Evolutionary conservation across 1,140 invertebrate species (phyloP).

Genomic region (Melanaphis sacchari): DNA sequence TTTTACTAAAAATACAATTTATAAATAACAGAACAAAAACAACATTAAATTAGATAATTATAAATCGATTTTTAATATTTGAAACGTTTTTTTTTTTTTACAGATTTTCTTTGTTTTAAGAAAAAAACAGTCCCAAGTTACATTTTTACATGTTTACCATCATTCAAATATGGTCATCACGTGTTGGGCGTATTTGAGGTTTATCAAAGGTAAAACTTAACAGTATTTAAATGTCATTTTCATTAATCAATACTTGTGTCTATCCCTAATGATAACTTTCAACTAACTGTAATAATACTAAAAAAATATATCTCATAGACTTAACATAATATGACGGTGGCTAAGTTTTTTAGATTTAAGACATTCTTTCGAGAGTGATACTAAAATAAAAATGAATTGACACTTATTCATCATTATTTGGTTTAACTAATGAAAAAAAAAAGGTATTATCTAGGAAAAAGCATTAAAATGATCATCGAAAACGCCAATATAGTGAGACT

Average conservation of each 20-base stretch:
- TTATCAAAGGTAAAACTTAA: conserved; percentile 64
- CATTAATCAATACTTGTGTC: not conserved
- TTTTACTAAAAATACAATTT: not conserved
- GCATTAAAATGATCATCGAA: no score
- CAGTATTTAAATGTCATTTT: not conserved
- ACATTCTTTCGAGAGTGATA: not conserved
- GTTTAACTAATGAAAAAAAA: no score
- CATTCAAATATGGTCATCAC: conserved; percentile 67
- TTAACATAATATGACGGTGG: not conserved
- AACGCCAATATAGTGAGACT: no score
- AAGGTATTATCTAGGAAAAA: no score
- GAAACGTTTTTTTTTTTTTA: conserved; percentile 59
- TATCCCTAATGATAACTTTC: not conserved
- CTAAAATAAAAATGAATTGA: not conserved
- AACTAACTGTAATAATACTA: no score
- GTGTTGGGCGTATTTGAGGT: conserved; percentile 67
- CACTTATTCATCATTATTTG: not conserved
- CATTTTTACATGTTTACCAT: conserved; percentile 72
- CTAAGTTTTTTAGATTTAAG: not conserved
- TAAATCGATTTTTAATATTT: not conserved
- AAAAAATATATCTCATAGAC: not conserved
- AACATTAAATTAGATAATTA: not conserved
- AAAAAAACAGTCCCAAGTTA: conserved; percentile 71
- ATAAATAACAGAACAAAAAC: not conserved
- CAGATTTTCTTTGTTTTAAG: conserved; percentile 72